These are phyloP conservation scores for Zygothrica quintamaculata DNA, from an alignment of 2,888 invertebrate species.

Conservation along the genomic window DNA sequence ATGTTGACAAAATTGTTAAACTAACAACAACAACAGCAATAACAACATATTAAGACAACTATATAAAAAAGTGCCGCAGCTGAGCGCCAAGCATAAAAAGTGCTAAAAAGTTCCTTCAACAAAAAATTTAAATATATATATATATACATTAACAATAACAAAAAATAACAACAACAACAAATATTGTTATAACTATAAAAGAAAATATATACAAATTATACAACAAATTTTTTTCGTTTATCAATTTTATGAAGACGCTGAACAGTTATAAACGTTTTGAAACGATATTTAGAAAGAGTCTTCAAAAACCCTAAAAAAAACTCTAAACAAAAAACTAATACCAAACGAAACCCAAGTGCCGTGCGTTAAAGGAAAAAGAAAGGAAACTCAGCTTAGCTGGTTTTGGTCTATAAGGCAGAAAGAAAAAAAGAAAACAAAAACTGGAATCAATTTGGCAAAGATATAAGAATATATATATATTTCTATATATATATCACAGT, in stretches of 20 bases:
- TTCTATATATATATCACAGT: neutral
- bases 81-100: conserved; percentile 63
- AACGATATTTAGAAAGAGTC: conserved; percentile 9
- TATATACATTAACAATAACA: conserved; percentile 29
- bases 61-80: conserved; percentile 71
- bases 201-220: conserved; percentile 69
- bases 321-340: too few species aligned
- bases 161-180: conserved; percentile 26
- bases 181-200: conserved; percentile 69
- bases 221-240: conserved; percentile 63
- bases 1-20: conserved; percentile 43
- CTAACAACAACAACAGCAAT: conserved; percentile 17
- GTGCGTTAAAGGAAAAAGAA: too few species aligned
- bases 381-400: conserved; percentile 1
- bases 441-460: conserved; percentile 32
- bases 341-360: conserved; percentile 37
- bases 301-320: too few species aligned
- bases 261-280: conserved; percentile 11
- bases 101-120: conserved; percentile 75
- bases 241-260: conserved; percentile 51
- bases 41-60: conserved; percentile 35
- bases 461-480: too few species aligned
- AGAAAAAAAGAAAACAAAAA: too few species aligned
- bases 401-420: conserved; percentile 4
- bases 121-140: conserved; percentile 38